A percentile compares a stretch with the other conserved stretches of the same genome.
These are phyloP conservation scores for Pelodytes ibericus DNA, from an alignment of 2,797 vertebrate species.

Conservation along the genomic window DNA sequence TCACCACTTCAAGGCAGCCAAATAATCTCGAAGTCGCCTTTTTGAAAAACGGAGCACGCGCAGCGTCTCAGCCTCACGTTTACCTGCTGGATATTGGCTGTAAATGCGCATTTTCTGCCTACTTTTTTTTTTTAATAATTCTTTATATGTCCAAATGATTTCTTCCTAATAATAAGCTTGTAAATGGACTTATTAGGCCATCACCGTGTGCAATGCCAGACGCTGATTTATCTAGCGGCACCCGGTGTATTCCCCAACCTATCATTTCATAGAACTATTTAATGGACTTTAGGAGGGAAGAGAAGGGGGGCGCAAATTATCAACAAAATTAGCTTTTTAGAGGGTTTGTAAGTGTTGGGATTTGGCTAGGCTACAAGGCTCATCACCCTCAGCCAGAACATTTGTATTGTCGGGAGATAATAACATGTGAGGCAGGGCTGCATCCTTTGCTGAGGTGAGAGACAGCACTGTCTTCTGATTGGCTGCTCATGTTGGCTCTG, in stretches of 20 bases:
- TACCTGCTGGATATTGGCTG: neutral
- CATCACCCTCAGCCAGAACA: no score
- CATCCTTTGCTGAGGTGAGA: no score
- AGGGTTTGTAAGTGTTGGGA: neutral
- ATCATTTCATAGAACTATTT: neutral
- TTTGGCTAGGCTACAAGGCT: no score
- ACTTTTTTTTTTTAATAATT: no score
- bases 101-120: neutral
- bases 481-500: no score
- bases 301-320: neutral
- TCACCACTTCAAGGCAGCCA: neutral
- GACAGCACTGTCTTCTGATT: neutral
- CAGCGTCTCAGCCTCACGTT: neutral
- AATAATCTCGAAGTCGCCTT: no score
- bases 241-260: neutral
- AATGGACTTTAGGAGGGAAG: neutral
- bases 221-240: neutral
- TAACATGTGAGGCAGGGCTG: no score
- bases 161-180: neutral
- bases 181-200: neutral
- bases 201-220: neutral
- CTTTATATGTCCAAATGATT: neutral
- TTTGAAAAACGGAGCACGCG: no score
- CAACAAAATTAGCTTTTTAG: neutral
- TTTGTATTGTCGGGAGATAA: no score